Evolutionary conservation across 1,140 invertebrate species (phyloP), one percentile per base, ranked within the genome.

Genomic region (Dendrolimus kikuchii): DNA sequence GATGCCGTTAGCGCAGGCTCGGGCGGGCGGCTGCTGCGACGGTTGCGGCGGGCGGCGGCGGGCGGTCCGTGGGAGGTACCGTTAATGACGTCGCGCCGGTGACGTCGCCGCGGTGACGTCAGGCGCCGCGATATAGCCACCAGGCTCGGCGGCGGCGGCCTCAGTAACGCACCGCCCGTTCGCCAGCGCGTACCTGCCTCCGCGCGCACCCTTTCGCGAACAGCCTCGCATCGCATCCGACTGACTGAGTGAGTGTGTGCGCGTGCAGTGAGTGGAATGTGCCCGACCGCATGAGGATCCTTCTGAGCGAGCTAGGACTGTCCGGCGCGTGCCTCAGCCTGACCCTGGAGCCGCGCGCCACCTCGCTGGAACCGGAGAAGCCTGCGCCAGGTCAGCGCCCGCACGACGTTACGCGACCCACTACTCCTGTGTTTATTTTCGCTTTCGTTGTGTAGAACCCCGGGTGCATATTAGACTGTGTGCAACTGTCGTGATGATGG

Each of bases 271-370:
- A 83, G 80, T 86, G 82, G 76, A 79, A 86, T 86, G 82, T 86
- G 79, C 78, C 75, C 59, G 68, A 71, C 84, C 86, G 86, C 85
- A 88, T 88, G 87, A 88, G 87, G 87, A 88, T 88, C 82, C 84
- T 88, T 75, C 76, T 88, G 61, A 87, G 87, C 75, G 87, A 88
- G 64, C 73, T 88, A 74, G 87, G 87, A 78, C 83, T 88, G 59
- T 86, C 84, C 64, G 82, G 81, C 80, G 82, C 79, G 73, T 84
- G 82, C 79, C 62, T 81, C 71, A 79, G 79, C 71, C 72, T 87
- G 77, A 81, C 84, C 74, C 78, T 87, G 83, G 82, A 83, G 76
- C 75, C 85, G 71, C 66, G 77, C 75, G 79, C 79, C 75, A 62
- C 75, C 66, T 77, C 80, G 68, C 79, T 86, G 84, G 86, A 88